Conservation (phyloP, 1,140 invertebrate species). For the Cherax destructor region DNA sequence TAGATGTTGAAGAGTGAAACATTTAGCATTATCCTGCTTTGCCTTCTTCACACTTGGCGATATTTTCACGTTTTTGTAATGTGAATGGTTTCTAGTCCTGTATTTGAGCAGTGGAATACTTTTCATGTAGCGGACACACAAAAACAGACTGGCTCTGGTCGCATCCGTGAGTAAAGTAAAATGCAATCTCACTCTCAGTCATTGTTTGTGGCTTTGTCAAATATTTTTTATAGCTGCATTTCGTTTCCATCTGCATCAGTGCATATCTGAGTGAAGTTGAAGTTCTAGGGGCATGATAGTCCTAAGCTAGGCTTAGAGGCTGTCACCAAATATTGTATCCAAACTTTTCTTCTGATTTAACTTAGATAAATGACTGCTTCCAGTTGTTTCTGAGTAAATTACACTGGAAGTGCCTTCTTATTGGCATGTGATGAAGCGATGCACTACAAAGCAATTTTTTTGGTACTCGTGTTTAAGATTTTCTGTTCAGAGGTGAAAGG, state of each 20-base stretch:
- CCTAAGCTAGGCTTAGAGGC: constrained; percentile 8
- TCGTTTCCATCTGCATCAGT: constrained; percentile 27
- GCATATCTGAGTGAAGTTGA: constrained; percentile 24
- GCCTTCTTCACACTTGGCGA: constrained; percentile 22
- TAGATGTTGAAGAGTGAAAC: neutral
- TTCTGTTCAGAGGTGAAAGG: too few species aligned
- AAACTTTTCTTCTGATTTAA: neutral
- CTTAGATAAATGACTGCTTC: too few species aligned
- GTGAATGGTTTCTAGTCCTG: neutral
- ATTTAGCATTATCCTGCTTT: neutral
- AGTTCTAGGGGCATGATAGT: constrained; percentile 38
- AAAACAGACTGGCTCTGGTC: constrained; percentile 59
- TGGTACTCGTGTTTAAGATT: too few species aligned
- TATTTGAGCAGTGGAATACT: constrained; percentile 1
- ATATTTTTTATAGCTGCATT: constrained; percentile 35
- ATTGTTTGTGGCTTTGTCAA: constrained; percentile 35
- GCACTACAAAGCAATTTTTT: too few species aligned
- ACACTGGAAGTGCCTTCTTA: too few species aligned
- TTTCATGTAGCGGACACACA: constrained; percentile 55
- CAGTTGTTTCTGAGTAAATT: too few species aligned
- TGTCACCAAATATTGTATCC: neutral
- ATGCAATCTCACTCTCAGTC: constrained; percentile 36
- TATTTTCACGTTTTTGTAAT: neutral
- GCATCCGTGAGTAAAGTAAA: constrained; percentile 50
- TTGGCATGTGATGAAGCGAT: too few species aligned